These are phyloP conservation scores for Pseudorasbora parva DNA, from an alignment of 2,113 vertebrate species.

Conservation along the genomic window DNA sequence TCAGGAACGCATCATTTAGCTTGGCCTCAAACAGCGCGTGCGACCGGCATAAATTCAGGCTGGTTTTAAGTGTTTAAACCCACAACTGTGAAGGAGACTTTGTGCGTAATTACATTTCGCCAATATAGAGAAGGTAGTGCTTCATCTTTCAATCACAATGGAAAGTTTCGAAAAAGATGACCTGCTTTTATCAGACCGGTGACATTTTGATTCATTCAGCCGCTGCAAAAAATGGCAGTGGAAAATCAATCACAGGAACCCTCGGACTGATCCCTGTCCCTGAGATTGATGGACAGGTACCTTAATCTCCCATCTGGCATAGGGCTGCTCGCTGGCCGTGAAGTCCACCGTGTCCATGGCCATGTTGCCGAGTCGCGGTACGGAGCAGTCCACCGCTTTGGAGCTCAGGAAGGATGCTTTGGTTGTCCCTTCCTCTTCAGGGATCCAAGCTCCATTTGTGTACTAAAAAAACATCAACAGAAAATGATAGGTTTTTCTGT, in stretches of 20 bases:
- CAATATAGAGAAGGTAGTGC: not conserved
- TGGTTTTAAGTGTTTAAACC: not conserved
- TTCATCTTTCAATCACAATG: slow-evolving; percentile 22
- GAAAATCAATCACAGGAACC: slow-evolving; percentile 5
- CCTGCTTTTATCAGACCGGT: not conserved
- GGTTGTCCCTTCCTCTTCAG: slow-evolving; percentile 73
- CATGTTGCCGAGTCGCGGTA: slow-evolving; percentile 73
- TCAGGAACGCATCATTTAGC: slow-evolving; percentile 21
- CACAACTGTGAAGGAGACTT: slow-evolving; percentile 46
- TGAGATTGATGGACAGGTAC: slow-evolving; percentile 60
- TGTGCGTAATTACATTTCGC: slow-evolving; percentile 2
- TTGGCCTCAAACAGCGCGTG: not conserved
- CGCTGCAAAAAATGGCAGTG: not conserved
- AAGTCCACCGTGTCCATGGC: slow-evolving; percentile 70
- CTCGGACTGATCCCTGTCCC: not conserved
- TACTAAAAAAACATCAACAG: slow-evolving; percentile 60
- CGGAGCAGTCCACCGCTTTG: slow-evolving; percentile 75
- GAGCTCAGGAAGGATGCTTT: slow-evolving; percentile 82
- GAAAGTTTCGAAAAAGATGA: not conserved
- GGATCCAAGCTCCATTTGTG: slow-evolving; percentile 72
- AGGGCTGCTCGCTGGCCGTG: slow-evolving; percentile 74
- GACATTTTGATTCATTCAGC: slow-evolving; percentile 27
- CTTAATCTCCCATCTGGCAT: slow-evolving; percentile 84
- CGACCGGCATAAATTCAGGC: slow-evolving; percentile 22
- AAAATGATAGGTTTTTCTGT: not conserved